Base-by-base conservation (phyloP, 2,797 vertebrate species). In the Antrozous pallidus region DNA sequence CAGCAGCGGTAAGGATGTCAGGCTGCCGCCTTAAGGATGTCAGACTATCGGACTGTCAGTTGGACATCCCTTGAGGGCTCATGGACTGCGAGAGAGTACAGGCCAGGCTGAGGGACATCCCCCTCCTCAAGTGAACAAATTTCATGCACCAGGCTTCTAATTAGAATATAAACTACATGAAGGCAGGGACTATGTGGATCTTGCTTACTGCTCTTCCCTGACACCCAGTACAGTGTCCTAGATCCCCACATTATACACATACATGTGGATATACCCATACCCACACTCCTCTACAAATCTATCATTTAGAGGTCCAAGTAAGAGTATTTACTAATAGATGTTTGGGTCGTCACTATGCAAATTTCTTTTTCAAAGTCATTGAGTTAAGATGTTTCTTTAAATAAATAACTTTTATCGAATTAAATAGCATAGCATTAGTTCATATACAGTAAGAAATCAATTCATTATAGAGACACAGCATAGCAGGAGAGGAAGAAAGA, bases 311-410 rank as follows among this genome's bases (percentile, higher is more conserved):
- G 56, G 80, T 87, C 80, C 47, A 83, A 83, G 42, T 47, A 47
- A 90, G 47, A 81, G n/a, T 47, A 56, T 18, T 82, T 49, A 17
- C 40, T 16, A 42, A 22, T 61, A 67, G 63, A 65, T 82, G 71
- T 95, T 79, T 56, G 45, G 47, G 51, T 11, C 12, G 5, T 58
- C 33, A 49, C 7, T 86, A 42, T 20, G n/a, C 81, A 92, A 33
- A 79, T 71, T 74, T 90, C 45, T 86, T 82, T 92, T 81, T 71
- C 78, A 40, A 90, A 95, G 58, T 38, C 65, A 38, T 73, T 18
- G 78, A 58, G 49, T 75, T 93, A 51, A 85, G 20, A 67, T 86
- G 47, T 80, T 92, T 82, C 38, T 90, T 96, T 91, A 71, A n/a
- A 70, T 70, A 90, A 84, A 93, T 88, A 84, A 51, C 73, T 7